These are phyloP conservation scores for Alosa sapidissima DNA, from an alignment of 2,797 vertebrate species.

Conservation along the genomic window DNA sequence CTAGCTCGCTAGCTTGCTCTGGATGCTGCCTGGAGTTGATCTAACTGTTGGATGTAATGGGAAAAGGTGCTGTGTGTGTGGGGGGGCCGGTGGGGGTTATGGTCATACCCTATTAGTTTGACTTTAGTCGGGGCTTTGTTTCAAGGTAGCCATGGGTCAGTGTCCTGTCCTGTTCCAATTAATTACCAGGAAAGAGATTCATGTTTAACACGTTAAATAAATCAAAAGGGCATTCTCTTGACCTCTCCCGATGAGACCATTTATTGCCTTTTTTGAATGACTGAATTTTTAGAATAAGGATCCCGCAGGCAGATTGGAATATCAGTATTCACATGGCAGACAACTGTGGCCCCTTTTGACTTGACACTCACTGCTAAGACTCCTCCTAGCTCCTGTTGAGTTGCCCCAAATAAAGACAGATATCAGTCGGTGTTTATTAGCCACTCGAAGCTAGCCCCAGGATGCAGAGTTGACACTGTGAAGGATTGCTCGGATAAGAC, in stretches of 20 bases:
- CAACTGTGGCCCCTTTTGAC: not conserved
- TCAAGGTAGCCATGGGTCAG: conserved; percentile 28
- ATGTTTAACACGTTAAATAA: conserved; percentile 39
- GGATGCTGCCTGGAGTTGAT: conserved; percentile 17
- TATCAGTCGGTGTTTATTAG: conserved; percentile 51
- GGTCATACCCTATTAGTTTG: conserved; percentile 33
- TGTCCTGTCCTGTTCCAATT: conserved; percentile 7
- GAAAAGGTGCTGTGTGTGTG: not conserved
- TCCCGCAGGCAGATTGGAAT: not conserved
- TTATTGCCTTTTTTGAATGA: conserved; percentile 27
- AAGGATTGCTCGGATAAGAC: conserved; percentile 54
- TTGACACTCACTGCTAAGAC: not conserved
- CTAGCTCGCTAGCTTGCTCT: not conserved
- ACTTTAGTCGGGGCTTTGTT: conserved; percentile 32
- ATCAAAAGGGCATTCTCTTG: conserved; percentile 33
- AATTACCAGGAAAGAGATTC: conserved; percentile 35
- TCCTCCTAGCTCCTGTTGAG: conserved; percentile 9
- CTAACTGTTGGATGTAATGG: conserved; percentile 26
- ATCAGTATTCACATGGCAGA: conserved; percentile 3
- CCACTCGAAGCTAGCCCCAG: conserved; percentile 37
- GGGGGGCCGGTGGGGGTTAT: not conserved
- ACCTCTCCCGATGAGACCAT: conserved; percentile 4
- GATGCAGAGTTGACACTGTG: conserved; percentile 45
- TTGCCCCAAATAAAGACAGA: conserved; percentile 50
- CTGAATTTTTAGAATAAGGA: not conserved